A percentile compares a stretch with the other conserved stretches of the same genome.
These are phyloP conservation scores for Heterochromis multidens DNA, from an alignment of 2,113 vertebrate species.

Conservation along the genomic window DNA sequence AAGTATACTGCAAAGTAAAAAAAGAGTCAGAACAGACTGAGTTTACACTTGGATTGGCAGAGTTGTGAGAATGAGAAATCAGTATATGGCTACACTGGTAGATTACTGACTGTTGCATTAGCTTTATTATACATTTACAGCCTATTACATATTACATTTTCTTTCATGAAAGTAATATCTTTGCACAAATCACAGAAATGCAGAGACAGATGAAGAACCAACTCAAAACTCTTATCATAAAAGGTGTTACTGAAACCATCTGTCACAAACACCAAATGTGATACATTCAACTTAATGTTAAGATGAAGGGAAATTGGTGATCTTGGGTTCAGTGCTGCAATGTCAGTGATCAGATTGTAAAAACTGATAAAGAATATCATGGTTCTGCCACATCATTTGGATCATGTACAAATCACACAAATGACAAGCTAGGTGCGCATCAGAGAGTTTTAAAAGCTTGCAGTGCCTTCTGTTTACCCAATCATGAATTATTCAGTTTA, in stretches of 20 bases:
- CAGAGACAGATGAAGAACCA: accelerated
- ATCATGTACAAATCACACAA: not conserved
- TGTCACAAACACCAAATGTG: not conserved
- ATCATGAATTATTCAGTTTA: not conserved
- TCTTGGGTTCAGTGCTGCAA: not conserved
- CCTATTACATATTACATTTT: not conserved
- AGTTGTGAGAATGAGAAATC: not conserved
- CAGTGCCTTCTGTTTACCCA: not conserved
- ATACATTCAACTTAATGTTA: not conserved
- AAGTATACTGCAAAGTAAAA: too few species aligned
- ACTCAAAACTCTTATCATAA: accelerated
- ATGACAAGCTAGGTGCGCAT: not conserved
- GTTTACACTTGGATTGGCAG: not conserved
- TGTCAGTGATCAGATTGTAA: not conserved
- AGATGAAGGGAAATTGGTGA: not conserved
- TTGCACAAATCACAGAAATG: not conserved
- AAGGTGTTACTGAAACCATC: not conserved
- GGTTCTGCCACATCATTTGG: too few species aligned
- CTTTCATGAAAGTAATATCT: not conserved
- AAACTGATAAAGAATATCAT: not conserved
- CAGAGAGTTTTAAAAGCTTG: not conserved
- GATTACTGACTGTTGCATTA: not conserved
- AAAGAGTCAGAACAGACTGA: not conserved
- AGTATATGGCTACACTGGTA: accelerated
- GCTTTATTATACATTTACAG: accelerated